Evolutionary conservation across 2,797 vertebrate genomes (phyloP).

Genomic region (Eulemur coronatus): DNA sequence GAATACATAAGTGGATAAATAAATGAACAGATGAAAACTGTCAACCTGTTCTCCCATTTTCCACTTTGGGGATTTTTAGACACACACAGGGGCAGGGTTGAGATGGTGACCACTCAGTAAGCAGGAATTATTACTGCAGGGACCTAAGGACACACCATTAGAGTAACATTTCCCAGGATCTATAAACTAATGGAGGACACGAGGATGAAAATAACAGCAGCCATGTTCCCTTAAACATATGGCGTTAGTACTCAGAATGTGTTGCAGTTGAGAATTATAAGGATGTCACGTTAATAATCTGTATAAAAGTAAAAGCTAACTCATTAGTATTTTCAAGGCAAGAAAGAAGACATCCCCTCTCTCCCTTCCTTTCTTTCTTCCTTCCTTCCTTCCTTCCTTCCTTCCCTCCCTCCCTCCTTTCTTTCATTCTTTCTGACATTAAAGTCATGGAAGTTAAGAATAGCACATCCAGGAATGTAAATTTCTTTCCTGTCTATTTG

Average conservation of each 20-base stretch:
- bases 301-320: background rate
- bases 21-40: background rate
- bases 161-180: background rate
- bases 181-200: background rate
- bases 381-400: background rate
- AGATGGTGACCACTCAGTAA: background rate
- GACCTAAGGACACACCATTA: background rate
- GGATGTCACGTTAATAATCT: background rate
- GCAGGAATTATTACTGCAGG: background rate
- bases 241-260: background rate
- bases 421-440: background rate
- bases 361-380: background rate
- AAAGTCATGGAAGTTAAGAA: conserved; percentile 48
- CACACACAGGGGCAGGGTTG: background rate
- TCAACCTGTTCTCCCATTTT: background rate
- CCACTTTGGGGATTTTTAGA: background rate
- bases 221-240: background rate
- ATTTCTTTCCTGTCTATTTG: conserved; percentile 59
- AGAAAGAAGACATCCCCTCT: background rate
- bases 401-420: background rate
- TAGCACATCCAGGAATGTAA: conserved; percentile 48
- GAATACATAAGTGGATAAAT: conserved; percentile 28
- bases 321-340: conserved; percentile 12
- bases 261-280: background rate
- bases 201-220: background rate